Evolutionary conservation across 2,797 vertebrate genomes (phyloP).

Genomic region (Rallus crepitans): DNA sequence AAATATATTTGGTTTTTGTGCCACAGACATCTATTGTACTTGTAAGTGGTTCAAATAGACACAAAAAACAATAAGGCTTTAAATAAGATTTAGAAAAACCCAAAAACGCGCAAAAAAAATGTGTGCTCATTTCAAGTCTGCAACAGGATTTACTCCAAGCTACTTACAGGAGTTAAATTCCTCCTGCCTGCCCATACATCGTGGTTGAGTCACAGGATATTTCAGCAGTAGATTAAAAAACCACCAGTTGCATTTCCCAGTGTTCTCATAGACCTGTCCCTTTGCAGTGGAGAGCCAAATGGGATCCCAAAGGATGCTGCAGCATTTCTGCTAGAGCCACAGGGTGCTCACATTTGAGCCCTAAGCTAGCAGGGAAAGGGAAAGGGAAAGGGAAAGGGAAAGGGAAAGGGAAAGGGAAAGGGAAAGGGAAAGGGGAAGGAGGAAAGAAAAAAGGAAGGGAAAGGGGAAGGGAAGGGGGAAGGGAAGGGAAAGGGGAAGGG

Average conservation of each 20-base stretch:
- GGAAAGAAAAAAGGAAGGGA: too few relatives aligned
- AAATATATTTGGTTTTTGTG: not conserved
- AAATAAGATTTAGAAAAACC: not conserved
- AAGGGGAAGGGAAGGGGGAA: too few relatives aligned
- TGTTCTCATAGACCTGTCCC: not conserved
- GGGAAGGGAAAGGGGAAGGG: too few relatives aligned
- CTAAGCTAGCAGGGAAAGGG: accelerated
- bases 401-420: too few relatives aligned
- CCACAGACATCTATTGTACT: not conserved
- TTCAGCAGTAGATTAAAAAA: not conserved
- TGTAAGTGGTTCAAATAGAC: not conserved
- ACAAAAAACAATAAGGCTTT: not conserved
- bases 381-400: not conserved
- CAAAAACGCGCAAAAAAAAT: not conserved
- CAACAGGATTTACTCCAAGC: not conserved
- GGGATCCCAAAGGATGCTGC: not conserved
- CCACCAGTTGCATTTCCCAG: not conserved
- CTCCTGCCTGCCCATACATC: not conserved
- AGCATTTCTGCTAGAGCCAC: not conserved
- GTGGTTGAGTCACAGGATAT: not conserved
- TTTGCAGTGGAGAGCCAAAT: not conserved
- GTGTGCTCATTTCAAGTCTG: not conserved
- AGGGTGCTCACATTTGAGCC: accelerated
- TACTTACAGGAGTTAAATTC: not conserved
- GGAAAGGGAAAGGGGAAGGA: too few relatives aligned